Evolutionary conservation across 2,113 vertebrate species (phyloP), one percentile per base, ranked within the genome.

Genomic region (Buteo buteo): DNA sequence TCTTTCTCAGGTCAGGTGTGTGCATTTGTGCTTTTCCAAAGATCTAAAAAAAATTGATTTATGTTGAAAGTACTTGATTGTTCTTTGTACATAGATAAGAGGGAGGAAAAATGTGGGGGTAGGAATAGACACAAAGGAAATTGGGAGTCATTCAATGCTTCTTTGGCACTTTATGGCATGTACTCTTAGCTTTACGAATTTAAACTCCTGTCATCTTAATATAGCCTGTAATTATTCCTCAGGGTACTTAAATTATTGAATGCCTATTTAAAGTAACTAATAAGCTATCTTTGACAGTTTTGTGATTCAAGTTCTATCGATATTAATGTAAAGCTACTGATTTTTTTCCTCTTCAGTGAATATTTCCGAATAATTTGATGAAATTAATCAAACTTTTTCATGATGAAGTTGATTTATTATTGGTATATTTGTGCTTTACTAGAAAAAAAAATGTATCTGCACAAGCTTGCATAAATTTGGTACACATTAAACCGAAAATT

Each of bases 201-300:
- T 93, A 81, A 96, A 94, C 70, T 94, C 52, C 47, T 87, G 72
- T 90, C 47, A 10, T 95, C 82, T 85, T 97, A 93, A 94, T 97
- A 92, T 94, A 97, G 54, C 55, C 64, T 94, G 59, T 76, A 96
- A 95, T 97, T 97, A 94, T 87, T 96, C 89, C 55, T 96, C 72
- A 55, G 70, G 80, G 59, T 95, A 50, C 40, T 88, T 66, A 62
- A 94, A 74, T 96, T 98, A 83, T 94, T 83, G 73, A 88, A 49
- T 86, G 24, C 62, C 87, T 97, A 94, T 97, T 97, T 96, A 89
- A 96, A 95, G 92, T 62, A 94, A 66, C 73, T 78, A 87, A 77
- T 91, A 92, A 92, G 80, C 47, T 92, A 66, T 91, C 92, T 86
- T 92, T 86, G 94, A 83, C 80, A 94, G 61, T 69, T 97, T 86